These are phyloP conservation scores for Shinisaurus crocodilurus DNA, from an alignment of 2,113 vertebrate genomes.

Conservation along the genomic window DNA sequence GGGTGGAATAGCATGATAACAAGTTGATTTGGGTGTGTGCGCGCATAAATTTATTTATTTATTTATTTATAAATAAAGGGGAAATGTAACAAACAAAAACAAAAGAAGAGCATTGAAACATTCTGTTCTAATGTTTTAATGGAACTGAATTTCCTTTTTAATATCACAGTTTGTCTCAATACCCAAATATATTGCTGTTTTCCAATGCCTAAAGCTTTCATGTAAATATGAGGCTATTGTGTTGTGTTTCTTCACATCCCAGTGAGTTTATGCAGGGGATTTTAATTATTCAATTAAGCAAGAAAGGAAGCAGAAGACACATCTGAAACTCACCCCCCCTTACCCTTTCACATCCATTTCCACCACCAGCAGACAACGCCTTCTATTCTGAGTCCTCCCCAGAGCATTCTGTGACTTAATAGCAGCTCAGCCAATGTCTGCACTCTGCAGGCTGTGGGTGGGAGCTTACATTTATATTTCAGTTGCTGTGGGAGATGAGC, in stretches of 20 bases:
- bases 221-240: background rate
- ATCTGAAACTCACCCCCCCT: background rate
- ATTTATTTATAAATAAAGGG: too few species aligned
- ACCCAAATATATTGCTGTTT: background rate
- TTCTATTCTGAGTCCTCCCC: background rate
- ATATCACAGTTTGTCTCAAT: background rate
- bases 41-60: too few species aligned
- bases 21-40: background rate
- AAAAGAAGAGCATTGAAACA: slow-evolving; percentile 7
- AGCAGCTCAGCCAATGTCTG: background rate
- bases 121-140: slow-evolving; percentile 26
- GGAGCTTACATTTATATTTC: background rate
- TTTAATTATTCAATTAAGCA: slow-evolving; percentile 17
- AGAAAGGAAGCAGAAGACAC: background rate
- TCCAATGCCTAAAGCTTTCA: slow-evolving; percentile 37
- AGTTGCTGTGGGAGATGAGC: background rate
- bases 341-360: background rate
- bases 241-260: background rate
- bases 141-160: slow-evolving; percentile 20
- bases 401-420: background rate
- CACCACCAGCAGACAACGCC: background rate
- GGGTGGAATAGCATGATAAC: slow-evolving; percentile 17
- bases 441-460: background rate
- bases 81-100: slow-evolving; percentile 10
- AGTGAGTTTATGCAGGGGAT: background rate